Conservation (phyloP, 2,113 vertebrate genomes). For the Crotalus horridus region DNA sequence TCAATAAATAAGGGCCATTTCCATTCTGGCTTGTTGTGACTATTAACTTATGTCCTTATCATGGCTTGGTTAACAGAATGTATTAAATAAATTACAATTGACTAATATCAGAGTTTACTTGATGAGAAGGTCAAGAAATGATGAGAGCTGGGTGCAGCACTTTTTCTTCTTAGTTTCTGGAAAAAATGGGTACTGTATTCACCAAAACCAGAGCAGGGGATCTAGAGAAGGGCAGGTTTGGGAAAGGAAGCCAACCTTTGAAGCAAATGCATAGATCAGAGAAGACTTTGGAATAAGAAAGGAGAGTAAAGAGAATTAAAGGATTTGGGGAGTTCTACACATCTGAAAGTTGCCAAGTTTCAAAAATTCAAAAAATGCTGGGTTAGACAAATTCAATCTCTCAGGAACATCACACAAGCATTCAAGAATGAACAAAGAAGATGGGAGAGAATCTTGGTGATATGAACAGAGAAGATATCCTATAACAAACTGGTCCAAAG, state of each 20-base stretch:
- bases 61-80: not conserved
- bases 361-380: not conserved
- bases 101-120: not conserved
- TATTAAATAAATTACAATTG: not conserved
- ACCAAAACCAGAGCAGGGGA: not conserved
- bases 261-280: not conserved
- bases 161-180: not conserved
- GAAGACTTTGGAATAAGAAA: not conserved
- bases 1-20: not conserved
- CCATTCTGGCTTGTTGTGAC: not conserved
- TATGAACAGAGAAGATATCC: not conserved
- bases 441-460: not conserved
- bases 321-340: not conserved
- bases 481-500: not conserved
- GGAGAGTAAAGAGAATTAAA: not conserved
- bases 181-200: not conserved
- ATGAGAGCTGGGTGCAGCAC: not conserved
- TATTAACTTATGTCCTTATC: not conserved
- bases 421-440: not conserved
- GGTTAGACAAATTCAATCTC: not conserved
- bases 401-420: not conserved
- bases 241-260: not conserved
- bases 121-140: not conserved
- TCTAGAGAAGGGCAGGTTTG: not conserved
- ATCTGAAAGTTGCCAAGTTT: not conserved